phyloP scores from a whole-genome alignment of 2,797 vertebrate genomes.

The Lagocephalus sceleratus region DNA sequence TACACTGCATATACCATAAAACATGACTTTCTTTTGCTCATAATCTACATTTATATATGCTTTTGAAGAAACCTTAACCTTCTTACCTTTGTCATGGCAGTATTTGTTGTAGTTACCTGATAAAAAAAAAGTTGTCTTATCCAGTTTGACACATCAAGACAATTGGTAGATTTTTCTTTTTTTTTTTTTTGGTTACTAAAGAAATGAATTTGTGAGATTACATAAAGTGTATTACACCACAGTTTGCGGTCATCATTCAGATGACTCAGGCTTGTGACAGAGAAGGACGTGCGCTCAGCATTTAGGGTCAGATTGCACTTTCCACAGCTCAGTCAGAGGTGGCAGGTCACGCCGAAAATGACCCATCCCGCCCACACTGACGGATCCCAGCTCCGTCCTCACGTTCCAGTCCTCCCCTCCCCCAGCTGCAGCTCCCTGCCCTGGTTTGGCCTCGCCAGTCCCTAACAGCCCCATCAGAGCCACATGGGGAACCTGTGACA shows the following conservation, averaged over 20 bases:
- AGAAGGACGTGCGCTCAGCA: slow-evolving; percentile 59
- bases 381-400: slow-evolving; percentile 56
- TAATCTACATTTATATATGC: too few species aligned
- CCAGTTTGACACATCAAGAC: background rate
- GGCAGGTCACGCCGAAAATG: slow-evolving; percentile 66
- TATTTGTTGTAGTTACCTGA: too few species aligned
- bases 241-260: slow-evolving; percentile 17
- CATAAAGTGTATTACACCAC: slow-evolving; percentile 4
- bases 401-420: slow-evolving; percentile 45
- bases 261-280: slow-evolving; percentile 53
- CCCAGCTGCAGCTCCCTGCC: slow-evolving; percentile 40
- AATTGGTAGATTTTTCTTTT: background rate
- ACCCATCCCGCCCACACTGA: slow-evolving; percentile 68
- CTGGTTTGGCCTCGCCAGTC: slow-evolving; percentile 54
- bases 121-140: background rate
- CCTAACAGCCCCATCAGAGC: slow-evolving; percentile 62
- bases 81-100: background rate
- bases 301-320: slow-evolving; percentile 68
- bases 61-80: too few species aligned
- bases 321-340: slow-evolving; percentile 65
- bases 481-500: slow-evolving; percentile 68
- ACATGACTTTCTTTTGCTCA: background rate
- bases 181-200: background rate
- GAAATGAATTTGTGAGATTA: background rate
- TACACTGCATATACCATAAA: background rate